phyloP scores from a whole-genome alignment of 2,113 vertebrate species.

The Carettochelys insculpta region DNA sequence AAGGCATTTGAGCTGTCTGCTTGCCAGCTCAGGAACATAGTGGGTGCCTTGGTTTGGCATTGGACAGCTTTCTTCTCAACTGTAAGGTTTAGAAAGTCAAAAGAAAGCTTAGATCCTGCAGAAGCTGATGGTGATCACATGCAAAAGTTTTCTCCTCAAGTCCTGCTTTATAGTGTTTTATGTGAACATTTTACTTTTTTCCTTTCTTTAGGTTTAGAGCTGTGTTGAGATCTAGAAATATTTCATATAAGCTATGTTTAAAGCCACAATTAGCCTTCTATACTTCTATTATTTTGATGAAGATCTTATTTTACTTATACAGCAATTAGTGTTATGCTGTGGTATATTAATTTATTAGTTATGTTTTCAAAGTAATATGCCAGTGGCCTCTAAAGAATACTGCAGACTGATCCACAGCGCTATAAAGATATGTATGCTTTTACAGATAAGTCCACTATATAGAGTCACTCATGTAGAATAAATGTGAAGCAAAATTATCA shows the following conservation, averaged over 20 bases:
- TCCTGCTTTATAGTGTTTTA: background rate
- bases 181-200: background rate
- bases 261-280: background rate
- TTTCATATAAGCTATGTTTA: background rate
- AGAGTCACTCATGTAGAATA: conserved; percentile 68
- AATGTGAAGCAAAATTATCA: conserved; percentile 65
- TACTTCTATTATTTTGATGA: background rate
- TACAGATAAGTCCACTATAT: conserved; percentile 61
- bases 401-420: conserved; percentile 9
- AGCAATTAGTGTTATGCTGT: background rate
- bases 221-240: background rate
- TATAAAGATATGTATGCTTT: conserved; percentile 27
- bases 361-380: conserved; percentile 26
- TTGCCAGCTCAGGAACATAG: background rate
- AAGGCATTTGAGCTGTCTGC: background rate
- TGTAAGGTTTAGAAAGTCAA: background rate
- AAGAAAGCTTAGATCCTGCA: background rate
- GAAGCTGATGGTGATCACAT: background rate
- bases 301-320: conserved; percentile 7
- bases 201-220: background rate
- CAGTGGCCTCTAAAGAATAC: conserved; percentile 40
- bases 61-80: background rate
- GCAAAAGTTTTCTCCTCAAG: background rate
- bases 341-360: conserved; percentile 37
- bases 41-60: background rate